Base-by-base conservation (phyloP, 2,888 invertebrate species). In the Escarpia spicata region DNA sequence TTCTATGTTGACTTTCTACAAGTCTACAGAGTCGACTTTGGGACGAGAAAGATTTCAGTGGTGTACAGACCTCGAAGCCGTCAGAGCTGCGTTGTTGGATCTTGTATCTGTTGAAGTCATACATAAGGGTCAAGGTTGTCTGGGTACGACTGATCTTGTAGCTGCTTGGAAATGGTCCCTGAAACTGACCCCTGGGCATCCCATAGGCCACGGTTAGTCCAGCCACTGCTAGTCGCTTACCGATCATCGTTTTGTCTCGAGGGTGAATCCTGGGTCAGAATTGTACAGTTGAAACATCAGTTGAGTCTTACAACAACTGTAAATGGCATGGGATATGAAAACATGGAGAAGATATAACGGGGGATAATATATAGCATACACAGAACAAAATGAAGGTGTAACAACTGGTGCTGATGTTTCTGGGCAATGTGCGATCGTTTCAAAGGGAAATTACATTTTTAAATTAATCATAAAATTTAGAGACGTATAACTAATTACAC, bases 201-300 rank as follows among this genome's bases (percentile, higher is more conserved):
- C 75, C 89, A 58, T 44, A 89, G 92, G 52, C 31, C 43, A 90
- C 90, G 26, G 92, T 31, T 26, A 75, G 90, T 26, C 44, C 44
- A n/a, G 91, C 44, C 52, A 44, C 37, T 12, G 45, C 91, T 3
- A 91, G 52, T n/a, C 91, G 91, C 45, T 91, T 45, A 19, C 44
- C n/a, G 15, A 91, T 45, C 45, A 31, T 91, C 19, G 37, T 37
- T 26, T 91, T 45, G 91, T 91, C 91, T 43, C 91, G 91, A 91
- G 91, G 95, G 60, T 93, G 93, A 90, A 93, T 89, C 37, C 93
- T 93, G 92, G n/a, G 37, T 58, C 2, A n/a, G 12, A 75, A 75
- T 26, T 75, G 75, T n/a, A 26, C 26, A 75, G 19, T 75, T 75
- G 4, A 19, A 60, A 60, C 4, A 26, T 6, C 6, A 2, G 6